Conservation (phyloP, 53 echinoderm and acorn worm species). For the Arbacia lixula region DNA sequence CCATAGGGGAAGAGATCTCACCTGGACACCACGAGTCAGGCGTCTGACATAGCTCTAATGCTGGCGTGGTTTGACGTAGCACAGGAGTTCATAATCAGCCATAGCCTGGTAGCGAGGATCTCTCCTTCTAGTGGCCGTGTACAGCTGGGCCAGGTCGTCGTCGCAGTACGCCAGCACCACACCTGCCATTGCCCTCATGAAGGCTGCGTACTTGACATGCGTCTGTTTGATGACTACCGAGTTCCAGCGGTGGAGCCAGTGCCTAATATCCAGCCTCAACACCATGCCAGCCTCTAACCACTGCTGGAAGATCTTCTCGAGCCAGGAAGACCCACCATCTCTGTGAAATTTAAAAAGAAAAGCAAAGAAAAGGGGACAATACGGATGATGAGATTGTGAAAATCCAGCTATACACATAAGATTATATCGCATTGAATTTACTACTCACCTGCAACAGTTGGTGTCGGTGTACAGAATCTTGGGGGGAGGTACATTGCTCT, state of each 20-base stretch:
- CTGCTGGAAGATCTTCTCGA: too few species aligned
- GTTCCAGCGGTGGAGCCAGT: too few species aligned
- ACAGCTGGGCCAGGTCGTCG: slow-evolving; percentile 61
- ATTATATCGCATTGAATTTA: neutral
- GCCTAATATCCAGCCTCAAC: too few species aligned
- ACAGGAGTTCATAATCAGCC: slow-evolving; percentile 60
- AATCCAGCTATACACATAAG: neutral
- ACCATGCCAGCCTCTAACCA: too few species aligned
- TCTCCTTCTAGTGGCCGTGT: slow-evolving; percentile 56
- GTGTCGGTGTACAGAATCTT: slow-evolving; percentile 66
- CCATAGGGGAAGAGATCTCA: neutral
- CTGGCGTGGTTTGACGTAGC: slow-evolving; percentile 65
- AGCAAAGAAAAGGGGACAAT: neutral
- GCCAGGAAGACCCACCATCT: too few species aligned
- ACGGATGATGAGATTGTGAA: neutral
- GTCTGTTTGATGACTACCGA: too few species aligned
- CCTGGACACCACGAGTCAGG: slow-evolving; percentile 61
- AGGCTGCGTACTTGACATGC: too few species aligned
- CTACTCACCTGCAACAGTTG: slow-evolving; percentile 47
- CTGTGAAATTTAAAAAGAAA: neutral
- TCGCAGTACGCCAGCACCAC: slow-evolving; percentile 41
- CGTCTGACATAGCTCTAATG: slow-evolving; percentile 54
- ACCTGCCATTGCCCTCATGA: slow-evolving; percentile 20
- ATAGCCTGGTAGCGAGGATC: slow-evolving; percentile 21
- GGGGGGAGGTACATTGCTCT: slow-evolving; percentile 44